Base-by-base conservation (phyloP, 2,113 vertebrate genomes). In the Rhinogobius similis region DNA sequence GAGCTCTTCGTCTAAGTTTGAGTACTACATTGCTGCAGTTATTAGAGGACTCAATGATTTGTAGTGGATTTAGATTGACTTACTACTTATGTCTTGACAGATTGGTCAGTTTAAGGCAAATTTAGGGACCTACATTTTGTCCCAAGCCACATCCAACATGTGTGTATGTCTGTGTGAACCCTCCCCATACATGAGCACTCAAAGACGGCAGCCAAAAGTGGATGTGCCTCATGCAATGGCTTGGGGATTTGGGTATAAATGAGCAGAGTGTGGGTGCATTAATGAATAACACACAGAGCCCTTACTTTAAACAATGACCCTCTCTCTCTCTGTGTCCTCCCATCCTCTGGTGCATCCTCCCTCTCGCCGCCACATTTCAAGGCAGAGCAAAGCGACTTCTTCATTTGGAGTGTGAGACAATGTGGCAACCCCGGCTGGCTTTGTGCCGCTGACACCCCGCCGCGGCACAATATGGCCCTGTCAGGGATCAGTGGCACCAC, bases 391-490 rank as follows among this genome's bases (percentile, higher is more conserved):
- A 55, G 78, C 86, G 92, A 91, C 91, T 92, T 92, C 90, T 93
- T 92, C 87, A 91, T 93, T 93, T 92, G 87, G 91, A 92, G 88
- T 87, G 88, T 90, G 90, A 92, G 89, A 93, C 91, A 93, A 93
- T 93, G 92, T 84, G 77, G 90, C 85, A 87, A 86, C 86, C 52
- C 87, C 73, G 84, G 86, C 83, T 81, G 86, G 86, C 89, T 93
- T 94, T 93, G 89, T 93, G 89, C 85, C 77, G 82, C 90, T 92
- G 92, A 93, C 91, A 87, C 92, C 93, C 91, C 81, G 83, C 91
- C 72, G 89, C 86, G 91, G 78, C 91, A 92, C 93, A 94, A 94
- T 93, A 93, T 92, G 93, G 93, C 85, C 87, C 83, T 84, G 87
- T 90, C 83, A 93, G 88, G 91, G 93, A 94, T 93, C 92, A 94